Conservation (phyloP, 2,888 invertebrate genomes). For the Stenchaetothrips biformis region DNA sequence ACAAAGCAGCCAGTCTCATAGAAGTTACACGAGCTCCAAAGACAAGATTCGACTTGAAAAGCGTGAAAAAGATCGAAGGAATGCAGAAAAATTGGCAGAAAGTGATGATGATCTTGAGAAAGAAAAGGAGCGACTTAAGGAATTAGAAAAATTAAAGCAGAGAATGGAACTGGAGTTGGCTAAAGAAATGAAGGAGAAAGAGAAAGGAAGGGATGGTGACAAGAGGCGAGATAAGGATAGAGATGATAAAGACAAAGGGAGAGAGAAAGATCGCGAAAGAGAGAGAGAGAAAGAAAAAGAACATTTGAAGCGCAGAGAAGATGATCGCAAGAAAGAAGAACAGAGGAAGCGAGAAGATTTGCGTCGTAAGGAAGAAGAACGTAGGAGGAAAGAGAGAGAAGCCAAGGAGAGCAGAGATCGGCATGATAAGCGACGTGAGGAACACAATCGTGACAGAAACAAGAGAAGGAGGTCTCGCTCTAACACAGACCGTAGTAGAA, state of each 20-base stretch:
- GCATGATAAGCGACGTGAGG: background rate
- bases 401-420: constrained; percentile 6
- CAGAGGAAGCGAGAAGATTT: background rate
- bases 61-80: background rate
- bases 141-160: background rate
- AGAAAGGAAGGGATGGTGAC: constrained; percentile 5
- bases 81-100: background rate
- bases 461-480: constrained; percentile 8
- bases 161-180: constrained; percentile 18
- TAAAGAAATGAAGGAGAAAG: constrained; percentile 23
- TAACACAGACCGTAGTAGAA: background rate
- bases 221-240: background rate
- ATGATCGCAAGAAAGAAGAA: background rate
- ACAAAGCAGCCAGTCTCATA: background rate
- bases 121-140: background rate
- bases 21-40: background rate
- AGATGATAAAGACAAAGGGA: constrained; percentile 9
- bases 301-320: background rate
- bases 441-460: background rate
- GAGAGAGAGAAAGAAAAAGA: constrained; percentile 14
- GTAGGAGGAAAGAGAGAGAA: background rate
- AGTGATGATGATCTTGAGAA: constrained; percentile 16
- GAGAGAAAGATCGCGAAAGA: background rate
- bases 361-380: background rate
- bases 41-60: background rate